Evolutionary conservation across 1,140 invertebrate genomes (phyloP).

Genomic region (Armadillidium nasatum): DNA sequence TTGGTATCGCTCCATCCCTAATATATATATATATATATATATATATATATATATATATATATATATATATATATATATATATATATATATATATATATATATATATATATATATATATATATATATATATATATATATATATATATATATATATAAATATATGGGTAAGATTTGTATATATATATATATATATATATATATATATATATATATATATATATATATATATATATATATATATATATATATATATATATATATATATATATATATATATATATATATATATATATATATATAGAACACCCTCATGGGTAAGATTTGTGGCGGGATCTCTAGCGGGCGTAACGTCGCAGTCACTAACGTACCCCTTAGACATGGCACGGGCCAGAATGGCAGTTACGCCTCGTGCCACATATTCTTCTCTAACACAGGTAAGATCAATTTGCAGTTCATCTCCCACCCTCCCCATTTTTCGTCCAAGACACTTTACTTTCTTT

Average conservation of each 20-base stretch:
- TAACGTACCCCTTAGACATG: constrained; percentile 94
- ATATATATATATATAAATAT: background rate
- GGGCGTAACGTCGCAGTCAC: constrained; percentile 82
- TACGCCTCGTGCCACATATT: constrained; percentile 53
- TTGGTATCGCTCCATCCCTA: background rate
- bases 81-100: constrained; percentile 23
- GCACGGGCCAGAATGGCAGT: constrained; percentile 97
- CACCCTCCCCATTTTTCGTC: too few species aligned
- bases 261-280: background rate
- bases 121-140: background rate
- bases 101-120: constrained; percentile 27
- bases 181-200: constrained; percentile 6
- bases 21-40: background rate
- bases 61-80: constrained; percentile 5
- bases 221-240: background rate
- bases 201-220: constrained; percentile 9
- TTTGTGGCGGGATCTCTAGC: constrained; percentile 90
- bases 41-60: constrained; percentile 10
- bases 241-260: background rate
- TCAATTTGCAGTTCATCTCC: too few species aligned
- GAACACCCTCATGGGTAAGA: constrained; percentile 48
- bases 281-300: constrained; percentile 2
- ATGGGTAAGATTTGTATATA: background rate
- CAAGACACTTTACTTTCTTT: too few species aligned
- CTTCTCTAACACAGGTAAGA: constrained; percentile 35